Conservation (phyloP, 1,140 invertebrate genomes). For the Scaptomyza graminum region DNA sequence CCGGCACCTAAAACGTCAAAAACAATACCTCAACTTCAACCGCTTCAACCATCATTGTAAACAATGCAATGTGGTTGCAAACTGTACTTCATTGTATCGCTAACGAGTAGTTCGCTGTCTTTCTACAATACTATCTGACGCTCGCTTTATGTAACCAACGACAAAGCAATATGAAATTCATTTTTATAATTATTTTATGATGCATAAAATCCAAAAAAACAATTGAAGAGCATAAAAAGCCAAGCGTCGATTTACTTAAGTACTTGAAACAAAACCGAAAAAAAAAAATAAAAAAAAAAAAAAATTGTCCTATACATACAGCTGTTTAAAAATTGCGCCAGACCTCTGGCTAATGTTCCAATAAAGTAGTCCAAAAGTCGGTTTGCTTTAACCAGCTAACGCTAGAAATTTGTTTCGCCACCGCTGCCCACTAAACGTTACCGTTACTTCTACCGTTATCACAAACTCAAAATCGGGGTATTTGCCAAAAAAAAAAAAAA, state of each 20-base stretch:
- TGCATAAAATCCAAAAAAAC: constrained; percentile 40
- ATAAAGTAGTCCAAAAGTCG: constrained; percentile 12
- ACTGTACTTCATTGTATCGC: constrained; percentile 23
- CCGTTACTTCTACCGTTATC: constrained; percentile 31
- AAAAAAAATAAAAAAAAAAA: constrained; percentile 11
- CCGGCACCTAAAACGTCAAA: not conserved
- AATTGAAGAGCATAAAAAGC: constrained; percentile 72
- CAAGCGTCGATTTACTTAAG: constrained; percentile 71
- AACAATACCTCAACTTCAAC: constrained; percentile 5
- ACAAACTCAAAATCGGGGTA: constrained; percentile 13
- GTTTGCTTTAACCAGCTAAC: constrained; percentile 47
- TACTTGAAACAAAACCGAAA: constrained; percentile 30
- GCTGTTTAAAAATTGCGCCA: constrained; percentile 1
- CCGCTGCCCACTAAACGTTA: constrained; percentile 56
- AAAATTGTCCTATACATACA: not conserved
- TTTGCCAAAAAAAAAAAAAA: not conserved
- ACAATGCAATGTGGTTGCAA: constrained; percentile 54
- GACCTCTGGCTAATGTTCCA: constrained; percentile 17
- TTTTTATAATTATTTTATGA: constrained; percentile 7
- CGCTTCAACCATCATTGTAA: constrained; percentile 68
- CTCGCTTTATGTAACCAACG: constrained; percentile 12
- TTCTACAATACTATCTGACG: constrained; percentile 7
- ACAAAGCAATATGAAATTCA: constrained; percentile 1
- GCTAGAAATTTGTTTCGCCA: constrained; percentile 35
- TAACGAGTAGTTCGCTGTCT: constrained; percentile 21